Conservation (phyloP, 2,888 invertebrate species). For the Chirona hameri region DNA sequence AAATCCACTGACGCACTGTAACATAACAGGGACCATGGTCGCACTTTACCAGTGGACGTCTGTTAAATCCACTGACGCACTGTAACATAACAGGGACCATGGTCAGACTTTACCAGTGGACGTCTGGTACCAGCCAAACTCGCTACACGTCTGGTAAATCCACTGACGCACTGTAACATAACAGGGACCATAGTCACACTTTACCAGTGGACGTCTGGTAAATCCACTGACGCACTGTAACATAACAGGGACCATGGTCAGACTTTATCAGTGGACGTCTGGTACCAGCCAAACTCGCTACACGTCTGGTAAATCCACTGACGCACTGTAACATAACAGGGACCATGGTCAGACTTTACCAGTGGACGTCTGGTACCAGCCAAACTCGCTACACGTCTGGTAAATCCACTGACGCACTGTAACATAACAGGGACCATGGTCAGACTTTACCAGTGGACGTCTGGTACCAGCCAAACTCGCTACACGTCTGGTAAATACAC, state of each 20-base stretch:
- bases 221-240: slow-evolving; percentile 76
- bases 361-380: slow-evolving; percentile 93
- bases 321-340: slow-evolving; percentile 56
- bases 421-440: too few relatives aligned
- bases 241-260: too few relatives aligned
- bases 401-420: slow-evolving; percentile 84
- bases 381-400: slow-evolving; percentile 94
- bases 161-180: slow-evolving; percentile 69
- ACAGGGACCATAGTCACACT: too few relatives aligned
- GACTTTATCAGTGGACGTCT: too few relatives aligned
- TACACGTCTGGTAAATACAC: slow-evolving; percentile 94
- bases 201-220: slow-evolving; percentile 97
- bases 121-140: slow-evolving; percentile 93
- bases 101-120: too few relatives aligned
- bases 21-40: too few relatives aligned
- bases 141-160: slow-evolving; percentile 93
- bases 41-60: slow-evolving; percentile 56
- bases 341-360: too few relatives aligned
- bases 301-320: slow-evolving; percentile 95
- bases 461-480: slow-evolving; percentile 94
- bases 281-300: slow-evolving; percentile 93
- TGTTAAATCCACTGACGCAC: slow-evolving; percentile 90
- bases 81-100: slow-evolving; percentile 43
- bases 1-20: too few relatives aligned
- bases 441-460: too few relatives aligned